Evolutionary conservation across 2,888 invertebrate species (phyloP), one percentile per base, ranked within the genome.

Genomic region (Amphipoea lucens): DNA sequence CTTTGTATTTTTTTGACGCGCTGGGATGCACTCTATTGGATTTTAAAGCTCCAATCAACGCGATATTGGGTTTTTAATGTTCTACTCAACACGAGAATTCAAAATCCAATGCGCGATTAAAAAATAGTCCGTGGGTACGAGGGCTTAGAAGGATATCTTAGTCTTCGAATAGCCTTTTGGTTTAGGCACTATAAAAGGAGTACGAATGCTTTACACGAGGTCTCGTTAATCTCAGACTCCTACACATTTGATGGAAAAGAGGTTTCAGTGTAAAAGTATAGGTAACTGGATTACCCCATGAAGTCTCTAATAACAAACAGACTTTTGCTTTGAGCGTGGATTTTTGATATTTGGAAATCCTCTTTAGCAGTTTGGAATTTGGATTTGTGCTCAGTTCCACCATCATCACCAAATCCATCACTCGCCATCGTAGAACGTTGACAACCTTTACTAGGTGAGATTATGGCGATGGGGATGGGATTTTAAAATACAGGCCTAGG

Each of bases 211-310:
- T 75, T 36, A 20, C 9, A n/a, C 11, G 9, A 42, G 29, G 9
- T 48, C 29, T 40, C 29, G 79, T 29, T 62, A 14, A 81, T n/a
- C 51, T 36, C 20, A 20, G 75, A 75, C 36, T 71, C 45, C 40
- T 36, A 79, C 40, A 57, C n/a, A 51, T 60, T 67, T 40, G 2
- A 42, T 36, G 40, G 4, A 42, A 80, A 80, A 51, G 70, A 7
- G 20, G 11, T 23, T 68, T 51, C 40, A 14, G 42, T 20, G 29
- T 42, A 40, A 29, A 67, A 51, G 9, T 40, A 14, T 79, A 0
- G 23, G 4, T 51, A 14, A 40, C 7, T 5, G 12, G 17, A 48
- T 23, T 0, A 12, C 29, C 14, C 2, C 14, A 29, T 54, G 6
- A 14, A n/a, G 9, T 73, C 5, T 20, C n/a, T 51, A 51, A 72